Conservation (phyloP, 2,888 invertebrate genomes). For the Anarsia innoxiella region DNA sequence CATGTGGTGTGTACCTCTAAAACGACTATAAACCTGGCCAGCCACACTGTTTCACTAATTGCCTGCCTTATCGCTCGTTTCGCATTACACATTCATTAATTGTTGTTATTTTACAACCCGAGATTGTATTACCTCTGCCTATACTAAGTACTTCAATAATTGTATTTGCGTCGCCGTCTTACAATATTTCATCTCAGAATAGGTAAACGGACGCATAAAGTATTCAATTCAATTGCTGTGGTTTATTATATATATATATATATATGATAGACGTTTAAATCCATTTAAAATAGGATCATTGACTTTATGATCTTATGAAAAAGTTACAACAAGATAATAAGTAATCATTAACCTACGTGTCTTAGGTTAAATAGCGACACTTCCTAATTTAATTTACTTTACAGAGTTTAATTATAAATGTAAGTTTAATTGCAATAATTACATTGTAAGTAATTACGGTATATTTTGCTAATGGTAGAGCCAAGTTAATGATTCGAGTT, state of each 20-base stretch:
- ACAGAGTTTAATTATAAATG: conserved; percentile 3
- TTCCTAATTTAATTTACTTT: no score
- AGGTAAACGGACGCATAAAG: no score
- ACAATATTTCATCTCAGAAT: no score
- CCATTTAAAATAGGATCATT: no score
- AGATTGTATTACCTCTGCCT: conserved; percentile 45
- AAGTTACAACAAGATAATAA: conserved; percentile 28
- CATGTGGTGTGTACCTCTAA: background rate
- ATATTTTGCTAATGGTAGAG: conserved; percentile 28
- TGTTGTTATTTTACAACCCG: conserved; percentile 47
- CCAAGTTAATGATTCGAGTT: conserved; percentile 9
- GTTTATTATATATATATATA: no score
- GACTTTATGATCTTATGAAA: no score
- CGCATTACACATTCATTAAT: conserved; percentile 58
- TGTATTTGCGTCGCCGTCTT: conserved; percentile 5
- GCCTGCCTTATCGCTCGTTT: conserved; percentile 53
- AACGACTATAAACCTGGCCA: conserved; percentile 10
- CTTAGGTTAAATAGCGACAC: no score
- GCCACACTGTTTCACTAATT: conserved; percentile 59
- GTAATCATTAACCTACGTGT: background rate
- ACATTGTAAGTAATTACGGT: conserved; percentile 13
- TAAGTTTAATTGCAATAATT: conserved; percentile 30
- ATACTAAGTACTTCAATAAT: conserved; percentile 21
- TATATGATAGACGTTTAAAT: no score
- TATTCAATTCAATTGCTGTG: no score